phyloP scores from a whole-genome alignment of 2,113 vertebrate genomes.

The Camelus dromedarius region DNA sequence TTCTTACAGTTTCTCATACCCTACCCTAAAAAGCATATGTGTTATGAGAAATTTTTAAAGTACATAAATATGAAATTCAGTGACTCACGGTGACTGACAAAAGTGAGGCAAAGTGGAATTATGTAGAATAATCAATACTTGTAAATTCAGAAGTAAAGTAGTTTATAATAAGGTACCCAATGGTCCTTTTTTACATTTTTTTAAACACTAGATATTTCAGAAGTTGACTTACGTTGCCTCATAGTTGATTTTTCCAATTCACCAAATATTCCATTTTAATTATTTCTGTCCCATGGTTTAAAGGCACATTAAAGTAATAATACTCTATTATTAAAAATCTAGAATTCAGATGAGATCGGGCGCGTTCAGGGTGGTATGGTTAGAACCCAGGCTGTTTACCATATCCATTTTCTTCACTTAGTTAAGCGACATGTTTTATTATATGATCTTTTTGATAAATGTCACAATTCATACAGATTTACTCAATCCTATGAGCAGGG shows the following conservation, averaged over 20 bases:
- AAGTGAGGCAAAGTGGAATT: slow-evolving; percentile 1
- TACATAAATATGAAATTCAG: neutral
- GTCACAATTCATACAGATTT: slow-evolving; percentile 44
- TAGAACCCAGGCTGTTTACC: neutral
- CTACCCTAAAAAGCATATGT: neutral
- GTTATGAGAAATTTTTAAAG: neutral
- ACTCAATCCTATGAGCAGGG: neutral
- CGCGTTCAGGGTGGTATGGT: neutral
- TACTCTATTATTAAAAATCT: neutral
- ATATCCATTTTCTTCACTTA: neutral
- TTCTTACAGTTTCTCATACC: neutral
- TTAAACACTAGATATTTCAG: neutral
- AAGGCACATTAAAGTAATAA: slow-evolving; percentile 4
- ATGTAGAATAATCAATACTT: neutral
- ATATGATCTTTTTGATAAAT: slow-evolving; percentile 37
- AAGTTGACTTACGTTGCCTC: neutral
- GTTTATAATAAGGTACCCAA: neutral
- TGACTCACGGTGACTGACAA: neutral
- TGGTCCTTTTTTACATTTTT: neutral
- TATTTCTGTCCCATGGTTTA: slow-evolving; percentile 1
- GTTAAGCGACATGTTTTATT: neutral
- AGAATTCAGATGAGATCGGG: neutral
- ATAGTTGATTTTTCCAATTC: neutral
- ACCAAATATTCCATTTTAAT: neutral
- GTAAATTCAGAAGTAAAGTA: neutral